These are phyloP conservation scores for Centrocercus urophasianus DNA, from an alignment of 2,113 vertebrate genomes.

Conservation along the genomic window DNA sequence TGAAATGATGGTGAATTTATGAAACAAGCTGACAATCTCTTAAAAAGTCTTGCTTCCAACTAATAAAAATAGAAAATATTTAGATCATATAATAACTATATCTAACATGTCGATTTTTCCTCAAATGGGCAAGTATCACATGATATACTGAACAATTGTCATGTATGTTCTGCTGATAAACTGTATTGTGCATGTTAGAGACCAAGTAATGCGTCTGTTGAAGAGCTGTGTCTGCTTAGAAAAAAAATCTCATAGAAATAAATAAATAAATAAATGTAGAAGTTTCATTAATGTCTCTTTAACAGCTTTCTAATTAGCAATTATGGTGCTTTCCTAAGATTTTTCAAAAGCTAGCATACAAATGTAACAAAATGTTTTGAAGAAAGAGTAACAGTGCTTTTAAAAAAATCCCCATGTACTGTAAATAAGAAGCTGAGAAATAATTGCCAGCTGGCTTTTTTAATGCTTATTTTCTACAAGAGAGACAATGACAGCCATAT, in stretches of 20 bases:
- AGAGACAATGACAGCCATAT: constrained; percentile 28
- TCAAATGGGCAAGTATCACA: background rate
- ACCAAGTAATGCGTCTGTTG: constrained; percentile 27
- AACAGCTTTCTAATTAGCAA: constrained; percentile 47
- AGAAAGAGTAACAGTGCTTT: constrained; percentile 8
- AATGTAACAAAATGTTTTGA: constrained; percentile 14
- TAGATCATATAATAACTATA: background rate
- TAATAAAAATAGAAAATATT: background rate
- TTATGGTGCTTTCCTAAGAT: background rate
- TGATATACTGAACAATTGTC: background rate
- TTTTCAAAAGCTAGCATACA: constrained; percentile 33
- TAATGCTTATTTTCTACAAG: constrained; percentile 42
- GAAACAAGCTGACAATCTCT: background rate
- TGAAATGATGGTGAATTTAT: background rate
- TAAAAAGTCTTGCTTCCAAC: background rate
- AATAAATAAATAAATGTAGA: background rate
- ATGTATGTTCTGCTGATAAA: constrained; percentile 6
- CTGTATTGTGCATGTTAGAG: background rate
- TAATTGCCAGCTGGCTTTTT: constrained; percentile 33
- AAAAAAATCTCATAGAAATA: constrained; percentile 7
- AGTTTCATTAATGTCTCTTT: constrained; percentile 44
- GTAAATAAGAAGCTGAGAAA: constrained; percentile 37
- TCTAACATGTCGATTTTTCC: background rate
- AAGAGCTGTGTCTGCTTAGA: background rate
- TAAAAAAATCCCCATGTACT: constrained; percentile 35